Evolutionary conservation across 1,140 invertebrate species (phyloP), one percentile per base, ranked within the genome.

Genomic region (Hylaeus volcanicus): DNA sequence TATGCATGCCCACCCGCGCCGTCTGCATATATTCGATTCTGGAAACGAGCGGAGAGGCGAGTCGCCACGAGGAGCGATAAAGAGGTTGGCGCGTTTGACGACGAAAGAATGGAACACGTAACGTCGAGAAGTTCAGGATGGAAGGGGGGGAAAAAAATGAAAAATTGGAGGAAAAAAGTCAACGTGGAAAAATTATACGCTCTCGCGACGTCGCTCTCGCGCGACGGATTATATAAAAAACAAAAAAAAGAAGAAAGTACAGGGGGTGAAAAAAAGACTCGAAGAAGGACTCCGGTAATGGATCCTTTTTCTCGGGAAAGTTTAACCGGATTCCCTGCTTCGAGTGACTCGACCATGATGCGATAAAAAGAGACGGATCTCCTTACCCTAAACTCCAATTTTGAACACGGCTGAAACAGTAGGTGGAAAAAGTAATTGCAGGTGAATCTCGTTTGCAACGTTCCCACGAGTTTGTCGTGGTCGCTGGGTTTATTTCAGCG

Each of bases 21-120:
- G 56, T 63, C 48, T 71, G 81, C 76, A 85, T 77, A 85, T 58
- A 81, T 53, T 81, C 69, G 64, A 81, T 85, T 81, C 79, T 77
- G 69, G 58, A 77, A 85, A 85, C 5, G 8, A 80, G 79, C 68
- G 61, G 45, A 74, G 78, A 85, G 84, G 56, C 55, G n/a, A 70
- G 70, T 74, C 45, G 69, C 76, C 63, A 68, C 70, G 39, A 45
- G 14, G 43, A 69, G 15, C 60, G 55, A 74, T 45, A 79, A 58
- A 84, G 51, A 63, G 48, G 64, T 15, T 37, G 48, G 77, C 53
- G 41, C 69, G 63, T 64, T 80, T 75, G 51, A 74, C 58, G 72
- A 58, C 43, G 76, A 41, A 64, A 76, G 71, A 76, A 45, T 48
- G 39, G 53, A 60, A 77, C 60, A 53, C 45, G 73, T 60, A 73